These are phyloP conservation scores for Leptopilina myrica DNA, from an alignment of 2,888 invertebrate species.

Conservation along the genomic window DNA sequence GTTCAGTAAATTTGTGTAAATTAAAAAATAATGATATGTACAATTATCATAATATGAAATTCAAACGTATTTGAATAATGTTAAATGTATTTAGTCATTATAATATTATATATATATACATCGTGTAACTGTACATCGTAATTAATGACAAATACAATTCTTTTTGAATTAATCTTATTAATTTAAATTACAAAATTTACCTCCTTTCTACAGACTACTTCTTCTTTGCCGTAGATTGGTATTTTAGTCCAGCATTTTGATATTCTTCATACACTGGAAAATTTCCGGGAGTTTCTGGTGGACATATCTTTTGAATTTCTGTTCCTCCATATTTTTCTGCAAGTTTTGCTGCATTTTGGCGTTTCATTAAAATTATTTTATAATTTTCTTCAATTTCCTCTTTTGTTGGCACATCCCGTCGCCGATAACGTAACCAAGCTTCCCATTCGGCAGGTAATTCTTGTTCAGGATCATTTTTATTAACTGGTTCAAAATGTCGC, in stretches of 20 bases:
- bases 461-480: slow-evolving; percentile 82
- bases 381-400: slow-evolving; percentile 85
- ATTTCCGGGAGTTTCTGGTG: slow-evolving; percentile 64
- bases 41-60: slow-evolving; percentile 6
- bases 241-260: slow-evolving; percentile 71
- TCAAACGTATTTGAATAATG: neutral
- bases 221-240: slow-evolving; percentile 49
- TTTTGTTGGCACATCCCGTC: slow-evolving; percentile 83
- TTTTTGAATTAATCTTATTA: neutral
- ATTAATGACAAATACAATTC: slow-evolving; percentile 15
- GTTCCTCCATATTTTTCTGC: slow-evolving; percentile 80
- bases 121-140: slow-evolving; percentile 25
- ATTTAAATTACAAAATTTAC: slow-evolving; percentile 29
- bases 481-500: slow-evolving; percentile 86
- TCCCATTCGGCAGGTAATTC: slow-evolving; percentile 93
- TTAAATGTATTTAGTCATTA: slow-evolving; percentile 3
- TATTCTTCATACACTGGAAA: slow-evolving; percentile 82
- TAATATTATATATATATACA: neutral
- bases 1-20: neutral
- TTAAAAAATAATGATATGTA: neutral
- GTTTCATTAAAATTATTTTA: slow-evolving; percentile 85
- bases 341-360: slow-evolving; percentile 85
- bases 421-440: slow-evolving; percentile 85
- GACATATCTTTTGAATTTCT: slow-evolving; percentile 66
- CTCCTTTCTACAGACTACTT: slow-evolving; percentile 29